A percentile compares a stretch with the other conserved stretches of the same genome.
phyloP scores from a whole-genome alignment of 1,140 invertebrate genomes.

The Vollenhovia emeryi region DNA sequence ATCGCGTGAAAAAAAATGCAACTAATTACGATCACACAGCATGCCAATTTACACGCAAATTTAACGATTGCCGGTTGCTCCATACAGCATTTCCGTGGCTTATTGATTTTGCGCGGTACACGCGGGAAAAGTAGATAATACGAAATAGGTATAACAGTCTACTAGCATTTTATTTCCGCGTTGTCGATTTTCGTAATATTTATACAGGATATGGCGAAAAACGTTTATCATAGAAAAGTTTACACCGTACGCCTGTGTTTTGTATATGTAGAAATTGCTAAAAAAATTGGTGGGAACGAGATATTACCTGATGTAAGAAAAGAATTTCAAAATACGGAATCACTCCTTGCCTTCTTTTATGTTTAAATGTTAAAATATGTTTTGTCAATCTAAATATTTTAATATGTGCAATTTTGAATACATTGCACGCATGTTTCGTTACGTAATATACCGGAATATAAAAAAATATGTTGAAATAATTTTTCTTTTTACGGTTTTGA shows the following conservation, averaged over 20 bases:
- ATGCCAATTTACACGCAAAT: conserved; percentile 42
- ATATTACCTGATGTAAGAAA: not conserved
- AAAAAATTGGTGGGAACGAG: not conserved
- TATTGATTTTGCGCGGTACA: conserved; percentile 13
- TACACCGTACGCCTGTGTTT: too few species aligned
- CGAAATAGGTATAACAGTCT: not conserved
- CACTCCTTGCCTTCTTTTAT: not conserved
- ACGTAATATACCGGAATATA: not conserved
- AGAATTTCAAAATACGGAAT: not conserved
- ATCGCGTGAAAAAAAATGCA: conserved; percentile 5
- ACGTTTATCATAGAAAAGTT: not conserved
- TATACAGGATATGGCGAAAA: not conserved
- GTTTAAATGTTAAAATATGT: not conserved
- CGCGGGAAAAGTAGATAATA: not conserved
- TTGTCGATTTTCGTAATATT: not conserved
- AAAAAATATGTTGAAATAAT: not conserved
- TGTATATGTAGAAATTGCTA: too few species aligned
- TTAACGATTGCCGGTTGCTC: conserved; percentile 23
- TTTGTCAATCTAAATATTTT: not conserved
- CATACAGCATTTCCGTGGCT: conserved; percentile 3
- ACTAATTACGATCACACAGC: conserved; percentile 26
- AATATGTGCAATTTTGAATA: not conserved
- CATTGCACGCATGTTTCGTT: not conserved
- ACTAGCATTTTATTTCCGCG: not conserved
- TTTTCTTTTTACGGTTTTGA: not conserved